Percentiles rank a stretch among this genome's conserved stretches.
Evolutionary conservation across 2,888 invertebrate species (phyloP).

Genomic region (Pachymerium ferrugineum): DNA sequence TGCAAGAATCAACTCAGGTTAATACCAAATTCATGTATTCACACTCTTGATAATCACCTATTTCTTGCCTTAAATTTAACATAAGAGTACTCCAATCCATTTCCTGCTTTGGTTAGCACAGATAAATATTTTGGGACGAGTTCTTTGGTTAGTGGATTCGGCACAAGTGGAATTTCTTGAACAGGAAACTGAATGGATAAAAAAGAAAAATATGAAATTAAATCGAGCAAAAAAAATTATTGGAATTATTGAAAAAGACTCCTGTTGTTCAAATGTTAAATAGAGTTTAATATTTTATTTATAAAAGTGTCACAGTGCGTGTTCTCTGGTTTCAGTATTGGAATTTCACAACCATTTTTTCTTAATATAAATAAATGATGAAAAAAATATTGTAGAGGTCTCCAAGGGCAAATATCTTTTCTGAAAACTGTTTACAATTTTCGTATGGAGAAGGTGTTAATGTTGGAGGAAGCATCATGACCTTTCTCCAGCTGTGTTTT

Average conservation of each 20-base stretch:
- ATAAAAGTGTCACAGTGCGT: conserved; percentile 21
- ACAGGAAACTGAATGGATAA: background rate
- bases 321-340: conserved; percentile 4
- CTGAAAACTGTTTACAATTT: conserved; percentile 22
- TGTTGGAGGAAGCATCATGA: conserved; percentile 25
- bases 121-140: background rate
- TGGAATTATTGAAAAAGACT: background rate
- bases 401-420: conserved; percentile 12
- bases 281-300: conserved; percentile 13
- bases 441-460: conserved; percentile 20
- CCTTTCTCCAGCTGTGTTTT: conserved; percentile 27
- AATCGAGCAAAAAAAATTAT: background rate
- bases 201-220: background rate
- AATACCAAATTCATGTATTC: background rate
- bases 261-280: background rate
- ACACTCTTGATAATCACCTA: background rate
- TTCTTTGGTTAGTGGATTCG: conserved; percentile 10
- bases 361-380: background rate
- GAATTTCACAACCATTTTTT: conserved; percentile 17
- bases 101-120: background rate
- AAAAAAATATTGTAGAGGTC: background rate
- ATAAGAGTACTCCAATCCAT: conserved; percentile 11
- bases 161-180: background rate
- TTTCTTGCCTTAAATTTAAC: background rate
- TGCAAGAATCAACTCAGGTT: background rate